Evolutionary conservation across 2,113 vertebrate genomes (phyloP), one percentile per base, ranked within the genome.

Genomic region (Dissostichus mawsoni): DNA sequence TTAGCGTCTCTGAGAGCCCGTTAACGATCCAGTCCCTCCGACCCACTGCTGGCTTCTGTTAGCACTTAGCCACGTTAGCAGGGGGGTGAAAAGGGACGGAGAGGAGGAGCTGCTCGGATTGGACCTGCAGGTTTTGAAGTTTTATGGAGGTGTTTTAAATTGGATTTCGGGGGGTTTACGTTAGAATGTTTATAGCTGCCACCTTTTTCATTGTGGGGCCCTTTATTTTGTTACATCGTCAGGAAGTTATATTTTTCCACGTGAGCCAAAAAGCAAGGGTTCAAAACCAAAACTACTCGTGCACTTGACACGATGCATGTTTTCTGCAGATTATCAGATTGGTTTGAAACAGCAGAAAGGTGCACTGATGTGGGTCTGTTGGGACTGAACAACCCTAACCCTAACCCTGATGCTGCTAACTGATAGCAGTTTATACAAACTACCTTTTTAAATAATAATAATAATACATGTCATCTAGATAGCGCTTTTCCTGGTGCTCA

Each of bases 11-110:
- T 76, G 33, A 78, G 74, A 73, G 81, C 86, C 84, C 5, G 89
- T 92, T 93, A 93, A 89, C 81, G 13, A 23, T 51, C 61, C 58
- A 51, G 45, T 17, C 41, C 55, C 61, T 29, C 5, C 41, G 85
- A 85, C 79, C 53, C 52, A 69, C 90, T 88, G 85, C 87, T 93
- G 91, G 68, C 90, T 91, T 86, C 88, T 90, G 90, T 93, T 91
- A 89, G 92, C 81, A 81, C 87, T 87, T 90, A 90, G 88, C 91
- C 87, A 77, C 69, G 45, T 90, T 91, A 89, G 86, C 83, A 76
- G 82, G 82, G 82, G 89, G 84, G 69, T 18, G 44, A 69, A 80
- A 59, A 72, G 14, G 66, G 74, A 72, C 18, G 48, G 14, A 45
- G 64, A 77, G 20, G 73, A 74, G 64, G 80, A 74, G 50, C 69